phyloP scores from a whole-genome alignment of 2,113 vertebrate genomes.

The Oncorhynchus tshawytscha region DNA sequence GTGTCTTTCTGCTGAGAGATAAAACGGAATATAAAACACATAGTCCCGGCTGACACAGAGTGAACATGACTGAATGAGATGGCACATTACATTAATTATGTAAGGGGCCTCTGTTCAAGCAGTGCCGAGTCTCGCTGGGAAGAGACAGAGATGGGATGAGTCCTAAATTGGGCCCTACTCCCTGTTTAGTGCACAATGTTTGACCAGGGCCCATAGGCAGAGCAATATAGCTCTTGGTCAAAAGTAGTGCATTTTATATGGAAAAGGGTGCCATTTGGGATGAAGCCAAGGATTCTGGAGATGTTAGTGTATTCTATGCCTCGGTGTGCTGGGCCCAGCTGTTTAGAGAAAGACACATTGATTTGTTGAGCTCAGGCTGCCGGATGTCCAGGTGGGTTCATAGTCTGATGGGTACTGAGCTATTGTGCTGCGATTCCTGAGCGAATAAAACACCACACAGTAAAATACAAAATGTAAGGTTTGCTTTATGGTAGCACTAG shows the following conservation, averaged over 20 bases:
- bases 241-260: too few species aligned
- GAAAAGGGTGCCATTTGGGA: slow-evolving; percentile 28
- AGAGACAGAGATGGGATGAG: slow-evolving; percentile 7
- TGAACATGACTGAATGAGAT: slow-evolving; percentile 71
- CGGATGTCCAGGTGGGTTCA: slow-evolving; percentile 34
- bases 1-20: slow-evolving; percentile 57
- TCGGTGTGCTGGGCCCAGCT: slow-evolving; percentile 34
- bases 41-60: slow-evolving; percentile 63
- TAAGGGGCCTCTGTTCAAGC: slow-evolving; percentile 63
- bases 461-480: slow-evolving; percentile 17
- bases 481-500: slow-evolving; percentile 9
- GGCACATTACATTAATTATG: slow-evolving; percentile 76
- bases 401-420: slow-evolving; percentile 36
- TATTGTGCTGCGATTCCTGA: slow-evolving; percentile 40
- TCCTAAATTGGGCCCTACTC: too few species aligned
- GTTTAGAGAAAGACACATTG: slow-evolving; percentile 44
- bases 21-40: slow-evolving; percentile 74
- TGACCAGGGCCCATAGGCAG: slow-evolving; percentile 10
- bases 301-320: slow-evolving; percentile 48
- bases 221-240: too few species aligned
- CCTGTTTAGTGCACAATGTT: slow-evolving; percentile 18
- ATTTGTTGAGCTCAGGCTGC: slow-evolving; percentile 42
- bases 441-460: slow-evolving; percentile 25
- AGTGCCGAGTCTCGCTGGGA: slow-evolving; percentile 45
- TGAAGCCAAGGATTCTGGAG: slow-evolving; percentile 44